Percentiles rank a stretch among this genome's conserved stretches.
These are phyloP conservation scores for Scaptomyza montana DNA, from an alignment of 1,140 invertebrate genomes.

Conservation along the genomic window DNA sequence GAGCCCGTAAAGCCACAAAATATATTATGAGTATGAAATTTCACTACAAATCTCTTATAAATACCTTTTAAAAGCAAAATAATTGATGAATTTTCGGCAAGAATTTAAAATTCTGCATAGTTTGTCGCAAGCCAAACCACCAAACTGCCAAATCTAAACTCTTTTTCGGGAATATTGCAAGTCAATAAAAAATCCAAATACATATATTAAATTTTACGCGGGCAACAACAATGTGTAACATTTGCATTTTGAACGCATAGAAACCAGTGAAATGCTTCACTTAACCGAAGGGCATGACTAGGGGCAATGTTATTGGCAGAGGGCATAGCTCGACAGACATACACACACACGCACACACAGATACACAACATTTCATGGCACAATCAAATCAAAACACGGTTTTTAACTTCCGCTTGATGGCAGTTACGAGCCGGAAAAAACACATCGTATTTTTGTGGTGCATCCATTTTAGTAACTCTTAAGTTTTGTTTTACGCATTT, in stretches of 20 bases:
- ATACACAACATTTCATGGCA: slow-evolving; percentile 65
- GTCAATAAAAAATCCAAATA: slow-evolving; percentile 48
- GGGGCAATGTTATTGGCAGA: neutral
- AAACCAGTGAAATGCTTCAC: slow-evolving; percentile 51
- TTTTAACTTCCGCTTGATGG: slow-evolving; percentile 79
- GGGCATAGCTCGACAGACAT: slow-evolving; percentile 29
- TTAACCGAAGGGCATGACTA: slow-evolving; percentile 18
- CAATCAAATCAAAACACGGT: slow-evolving; percentile 81
- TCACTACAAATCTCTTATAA: too few relatives aligned
- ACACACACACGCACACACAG: neutral
- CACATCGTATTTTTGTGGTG: slow-evolving; percentile 12
- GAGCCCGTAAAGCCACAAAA: too few relatives aligned
- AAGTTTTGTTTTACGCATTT: slow-evolving; percentile 21
- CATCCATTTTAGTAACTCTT: slow-evolving; percentile 22
- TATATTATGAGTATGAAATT: too few relatives aligned
- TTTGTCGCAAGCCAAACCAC: neutral
- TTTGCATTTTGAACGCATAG: slow-evolving; percentile 56
- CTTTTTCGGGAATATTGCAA: neutral
- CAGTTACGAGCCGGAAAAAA: slow-evolving; percentile 67
- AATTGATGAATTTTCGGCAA: neutral
- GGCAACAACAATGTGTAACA: slow-evolving; percentile 66
- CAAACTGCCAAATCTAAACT: neutral
- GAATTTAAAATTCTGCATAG: neutral
- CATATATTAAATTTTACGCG: slow-evolving; percentile 64
- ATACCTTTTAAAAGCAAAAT: too few relatives aligned